phyloP scores from a whole-genome alignment of 2,888 invertebrate species.

The Campoplex nolae region DNA sequence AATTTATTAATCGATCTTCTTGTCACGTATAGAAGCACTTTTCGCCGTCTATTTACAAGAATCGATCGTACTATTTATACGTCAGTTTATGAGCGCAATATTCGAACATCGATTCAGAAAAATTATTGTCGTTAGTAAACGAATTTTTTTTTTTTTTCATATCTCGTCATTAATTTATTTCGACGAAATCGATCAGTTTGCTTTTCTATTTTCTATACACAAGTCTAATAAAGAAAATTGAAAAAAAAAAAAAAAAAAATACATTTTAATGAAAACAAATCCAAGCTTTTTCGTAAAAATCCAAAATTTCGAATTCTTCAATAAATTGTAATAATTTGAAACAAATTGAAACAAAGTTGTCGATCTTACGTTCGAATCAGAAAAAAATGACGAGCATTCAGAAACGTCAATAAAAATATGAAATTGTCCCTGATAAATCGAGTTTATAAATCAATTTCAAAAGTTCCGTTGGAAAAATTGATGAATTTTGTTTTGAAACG shows the following conservation, averaged over 20 bases:
- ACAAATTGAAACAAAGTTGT: too few relatives aligned
- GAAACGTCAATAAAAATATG: too few relatives aligned
- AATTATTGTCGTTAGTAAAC: not conserved
- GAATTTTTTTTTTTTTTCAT: not conserved
- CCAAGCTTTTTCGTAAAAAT: too few relatives aligned
- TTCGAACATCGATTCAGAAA: not conserved
- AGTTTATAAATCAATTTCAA: not conserved
- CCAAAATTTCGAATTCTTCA: too few relatives aligned
- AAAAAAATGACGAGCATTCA: too few relatives aligned
- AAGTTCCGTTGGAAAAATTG: not conserved
- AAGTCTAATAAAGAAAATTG: too few relatives aligned
- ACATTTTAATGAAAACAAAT: too few relatives aligned
- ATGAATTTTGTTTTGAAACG: not conserved
- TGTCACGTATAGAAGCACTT: not conserved
- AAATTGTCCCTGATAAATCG: too few relatives aligned
- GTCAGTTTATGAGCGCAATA: not conserved
- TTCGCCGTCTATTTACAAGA: not conserved
- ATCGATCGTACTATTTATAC: not conserved
- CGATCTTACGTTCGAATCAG: too few relatives aligned
- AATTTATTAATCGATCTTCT: conserved; percentile 5
- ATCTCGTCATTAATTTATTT: not conserved
- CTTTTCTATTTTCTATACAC: too few relatives aligned
- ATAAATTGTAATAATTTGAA: too few relatives aligned
- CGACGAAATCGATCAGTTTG: not conserved
- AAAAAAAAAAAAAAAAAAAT: too few relatives aligned